phyloP scores from a whole-genome alignment of 2,113 vertebrate species.

The Antechinus stuartii region DNA sequence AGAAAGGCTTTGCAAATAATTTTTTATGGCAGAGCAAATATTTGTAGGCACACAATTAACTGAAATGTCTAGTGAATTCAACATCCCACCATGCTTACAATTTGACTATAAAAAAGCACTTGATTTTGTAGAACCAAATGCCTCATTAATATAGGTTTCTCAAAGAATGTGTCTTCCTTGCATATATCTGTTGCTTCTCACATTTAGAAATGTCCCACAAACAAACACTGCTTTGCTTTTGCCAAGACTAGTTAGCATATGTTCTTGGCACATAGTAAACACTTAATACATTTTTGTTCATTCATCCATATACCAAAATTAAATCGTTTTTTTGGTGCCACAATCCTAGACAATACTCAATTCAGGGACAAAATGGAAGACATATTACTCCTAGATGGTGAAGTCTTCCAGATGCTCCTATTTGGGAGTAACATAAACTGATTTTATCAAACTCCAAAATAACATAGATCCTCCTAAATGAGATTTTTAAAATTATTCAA shows the following conservation, averaged over 20 bases:
- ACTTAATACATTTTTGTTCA: not conserved
- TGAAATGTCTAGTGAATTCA: not conserved
- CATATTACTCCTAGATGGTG: not conserved
- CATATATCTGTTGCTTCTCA: not conserved
- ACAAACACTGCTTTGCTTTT: not conserved
- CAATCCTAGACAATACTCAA: not conserved
- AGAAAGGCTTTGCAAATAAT: not conserved
- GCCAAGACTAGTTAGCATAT: not conserved
- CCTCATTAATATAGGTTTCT: not conserved
- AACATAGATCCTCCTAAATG: not conserved
- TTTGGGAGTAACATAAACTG: not conserved
- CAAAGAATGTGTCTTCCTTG: not conserved
- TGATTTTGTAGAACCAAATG: not conserved
- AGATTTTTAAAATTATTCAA: not conserved
- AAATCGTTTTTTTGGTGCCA: not conserved
- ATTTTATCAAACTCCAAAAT: not conserved
- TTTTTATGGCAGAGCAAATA: not conserved
- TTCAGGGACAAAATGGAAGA: not conserved
- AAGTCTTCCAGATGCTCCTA: not conserved
- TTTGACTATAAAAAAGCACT: not conserved
- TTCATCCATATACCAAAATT: not conserved
- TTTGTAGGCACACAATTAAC: not conserved
- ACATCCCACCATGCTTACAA: not conserved
- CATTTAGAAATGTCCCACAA: not conserved
- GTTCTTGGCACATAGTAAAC: not conserved